Base-by-base conservation (phyloP, 1,140 invertebrate genomes). In the Zaprionus lachaisei region DNA sequence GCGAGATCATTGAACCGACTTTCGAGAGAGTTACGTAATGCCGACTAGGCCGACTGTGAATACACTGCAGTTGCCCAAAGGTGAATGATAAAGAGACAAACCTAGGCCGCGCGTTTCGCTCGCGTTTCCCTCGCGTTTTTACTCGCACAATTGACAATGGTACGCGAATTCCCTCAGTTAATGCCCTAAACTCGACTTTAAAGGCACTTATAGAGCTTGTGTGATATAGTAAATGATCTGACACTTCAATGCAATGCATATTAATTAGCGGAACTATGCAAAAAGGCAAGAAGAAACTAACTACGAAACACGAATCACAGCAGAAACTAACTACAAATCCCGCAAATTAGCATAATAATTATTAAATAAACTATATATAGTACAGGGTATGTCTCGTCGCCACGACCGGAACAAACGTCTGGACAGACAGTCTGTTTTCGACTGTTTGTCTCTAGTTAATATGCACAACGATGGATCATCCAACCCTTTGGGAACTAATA, bases 221-320 rank as follows among this genome's bases (percentile, higher is more conserved):
- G 60, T 74, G 72, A 67, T 58, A 63, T 77, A 60, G 65, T 64
- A 73, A 68, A 78, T 79, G 31, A 63, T 71, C 62, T 67, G 54
- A 15, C 68, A 64, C 20, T 37, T 26, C 31, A 64, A 38, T 58
- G 70, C 51, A 77, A 62, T 76, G 77, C 83, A 87, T 82, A 85
- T 85, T 85, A 85, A 89, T 89, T 89, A 90, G 76, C 81, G 60
- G 51, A 74, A 69, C 62, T 80, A 47, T 80, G 64, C 26, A 77
- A 62, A 73, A 15, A 28, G 22, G 20, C 2, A 20, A 34, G 9
- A 3, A 11, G 31, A 31, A 11, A 31, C 31, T 31, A 31, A 31
- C 31, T 11, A 28, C 28, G 7, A 28, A 28, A 9, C 6, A 7
- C 28, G 28, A 28, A 28, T 28, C 7, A 4, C 2, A 31, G 9